Percentiles rank a stretch among this genome's conserved stretches.
phyloP scores from a whole-genome alignment of 2,797 vertebrate species.

The Malurus splendens region DNA sequence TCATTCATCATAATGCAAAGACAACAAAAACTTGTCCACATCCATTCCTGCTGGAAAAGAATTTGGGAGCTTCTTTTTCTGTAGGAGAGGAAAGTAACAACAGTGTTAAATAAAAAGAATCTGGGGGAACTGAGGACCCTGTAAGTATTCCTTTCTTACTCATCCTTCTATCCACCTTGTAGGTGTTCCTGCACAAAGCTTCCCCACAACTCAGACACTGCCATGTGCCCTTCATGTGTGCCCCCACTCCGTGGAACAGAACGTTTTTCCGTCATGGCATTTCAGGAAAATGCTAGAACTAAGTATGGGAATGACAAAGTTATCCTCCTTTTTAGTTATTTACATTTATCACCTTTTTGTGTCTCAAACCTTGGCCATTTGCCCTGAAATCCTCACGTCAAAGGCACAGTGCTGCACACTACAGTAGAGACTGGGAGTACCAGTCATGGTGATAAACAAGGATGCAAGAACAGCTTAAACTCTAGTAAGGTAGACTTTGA shows the following conservation, averaged over 20 bases:
- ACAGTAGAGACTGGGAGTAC: neutral
- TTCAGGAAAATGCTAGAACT: neutral
- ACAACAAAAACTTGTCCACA: constrained; percentile 96
- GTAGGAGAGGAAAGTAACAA: neutral
- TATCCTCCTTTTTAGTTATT: neutral
- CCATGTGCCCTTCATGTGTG: rapidly evolving
- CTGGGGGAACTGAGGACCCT: neutral
- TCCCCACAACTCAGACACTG: neutral
- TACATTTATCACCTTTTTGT: neutral
- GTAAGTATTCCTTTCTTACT: neutral
- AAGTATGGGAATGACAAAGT: neutral
- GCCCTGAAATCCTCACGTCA: neutral
- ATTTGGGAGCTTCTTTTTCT: constrained; percentile 86
- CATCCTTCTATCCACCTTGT: neutral
- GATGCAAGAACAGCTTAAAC: neutral
- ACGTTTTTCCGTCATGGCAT: rapidly evolving
- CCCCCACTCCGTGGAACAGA: rapidly evolving
- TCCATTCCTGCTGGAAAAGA: constrained; percentile 94
- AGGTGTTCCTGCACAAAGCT: neutral
- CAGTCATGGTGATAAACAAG: neutral
- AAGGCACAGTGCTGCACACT: neutral
- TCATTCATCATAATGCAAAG: constrained; percentile 96
- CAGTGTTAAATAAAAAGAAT: neutral
- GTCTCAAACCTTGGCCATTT: neutral
- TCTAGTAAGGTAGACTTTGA: neutral